These are phyloP conservation scores for Sitobion miscanthi DNA, from an alignment of 1,140 invertebrate genomes.

Conservation along the genomic window DNA sequence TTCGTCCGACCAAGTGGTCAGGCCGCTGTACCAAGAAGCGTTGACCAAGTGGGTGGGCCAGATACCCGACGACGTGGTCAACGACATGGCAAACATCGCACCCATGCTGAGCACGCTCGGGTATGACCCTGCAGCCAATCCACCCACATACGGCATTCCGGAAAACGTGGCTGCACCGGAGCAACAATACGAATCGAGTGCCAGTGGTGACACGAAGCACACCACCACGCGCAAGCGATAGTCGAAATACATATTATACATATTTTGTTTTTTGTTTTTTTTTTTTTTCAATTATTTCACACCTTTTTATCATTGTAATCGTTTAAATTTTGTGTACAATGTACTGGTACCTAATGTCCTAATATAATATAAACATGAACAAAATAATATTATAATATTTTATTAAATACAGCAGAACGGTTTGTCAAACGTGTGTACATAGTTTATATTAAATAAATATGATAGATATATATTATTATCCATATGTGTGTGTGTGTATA, in stretches of 20 bases:
- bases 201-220: background rate
- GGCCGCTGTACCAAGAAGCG: slow-evolving; percentile 96
- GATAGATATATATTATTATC: background rate
- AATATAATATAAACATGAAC: background rate
- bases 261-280: background rate
- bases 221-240: background rate
- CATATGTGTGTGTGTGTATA: background rate
- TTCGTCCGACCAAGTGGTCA: slow-evolving; percentile 98
- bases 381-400: background rate
- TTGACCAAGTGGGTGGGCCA: slow-evolving; percentile 95
- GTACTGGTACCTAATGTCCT: background rate
- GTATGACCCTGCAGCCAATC: slow-evolving; percentile 93
- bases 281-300: background rate
- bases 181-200: background rate
- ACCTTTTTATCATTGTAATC: background rate
- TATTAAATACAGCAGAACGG: background rate
- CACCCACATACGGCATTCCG: slow-evolving; percentile 89
- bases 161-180: slow-evolving; percentile 64
- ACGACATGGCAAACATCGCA: slow-evolving; percentile 81
- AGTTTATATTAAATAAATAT: background rate
- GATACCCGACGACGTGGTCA: slow-evolving; percentile 87
- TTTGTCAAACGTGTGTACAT: background rate
- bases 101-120: slow-evolving; percentile 76
- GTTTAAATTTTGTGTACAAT: background rate
- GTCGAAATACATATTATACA: background rate